phyloP scores from a whole-genome alignment of 2,113 vertebrate genomes.

The Camelus bactrianus region DNA sequence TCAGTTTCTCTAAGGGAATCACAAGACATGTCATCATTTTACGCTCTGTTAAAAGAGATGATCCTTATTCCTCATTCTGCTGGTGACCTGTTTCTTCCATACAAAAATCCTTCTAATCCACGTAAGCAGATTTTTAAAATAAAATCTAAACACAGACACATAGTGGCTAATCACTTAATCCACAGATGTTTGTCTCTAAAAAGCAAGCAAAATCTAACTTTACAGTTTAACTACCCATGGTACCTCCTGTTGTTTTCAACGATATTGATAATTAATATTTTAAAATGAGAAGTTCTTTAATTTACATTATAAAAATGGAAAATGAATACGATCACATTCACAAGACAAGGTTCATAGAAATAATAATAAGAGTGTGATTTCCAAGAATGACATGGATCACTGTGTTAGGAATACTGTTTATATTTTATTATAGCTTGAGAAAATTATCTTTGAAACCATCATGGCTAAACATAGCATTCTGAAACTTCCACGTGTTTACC shows the following conservation, averaged over 20 bases:
- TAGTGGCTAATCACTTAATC: constrained; percentile 75
- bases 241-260: not conserved
- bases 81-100: constrained; percentile 62
- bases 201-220: constrained; percentile 21
- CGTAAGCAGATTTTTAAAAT: constrained; percentile 66
- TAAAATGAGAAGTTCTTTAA: not conserved
- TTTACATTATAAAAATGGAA: not conserved
- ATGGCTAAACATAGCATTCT: not conserved
- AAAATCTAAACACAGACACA: constrained; percentile 79
- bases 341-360: not conserved
- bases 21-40: constrained; percentile 35
- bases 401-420: constrained; percentile 29
- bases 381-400: not conserved
- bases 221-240: not conserved
- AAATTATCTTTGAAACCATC: not conserved
- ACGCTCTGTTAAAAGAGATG: not conserved
- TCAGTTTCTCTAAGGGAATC: constrained; percentile 25
- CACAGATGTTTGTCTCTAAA: constrained; percentile 66
- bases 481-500: not conserved
- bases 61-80: not conserved
- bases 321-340: not conserved
- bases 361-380: not conserved
- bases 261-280: constrained; percentile 47
- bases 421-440: constrained; percentile 50
- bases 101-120: constrained; percentile 67